Base-by-base conservation (phyloP, 2,113 vertebrate species). In the Sphaerodactylus townsendi region DNA sequence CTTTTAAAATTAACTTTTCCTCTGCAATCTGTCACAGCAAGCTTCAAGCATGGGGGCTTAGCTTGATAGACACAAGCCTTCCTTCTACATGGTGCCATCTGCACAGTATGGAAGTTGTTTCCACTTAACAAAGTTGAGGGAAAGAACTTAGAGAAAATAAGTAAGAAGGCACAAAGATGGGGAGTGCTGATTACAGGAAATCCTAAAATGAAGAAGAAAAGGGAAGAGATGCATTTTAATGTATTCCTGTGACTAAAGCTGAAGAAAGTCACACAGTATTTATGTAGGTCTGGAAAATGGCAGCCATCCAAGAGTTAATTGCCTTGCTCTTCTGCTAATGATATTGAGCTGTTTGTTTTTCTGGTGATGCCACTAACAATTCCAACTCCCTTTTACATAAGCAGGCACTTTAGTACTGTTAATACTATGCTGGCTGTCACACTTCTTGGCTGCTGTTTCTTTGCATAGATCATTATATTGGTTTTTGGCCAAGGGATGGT, bases 381-480 rank as follows among this genome's bases (percentile, higher is more conserved):
- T 46, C 74, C 83, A 86, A 89, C 74, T 81, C 82, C 86, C 30
- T 46, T 2, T 83, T 90, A 78, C 82, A 80, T 86, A 88, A 88
- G 80, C 91, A 91, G 77, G 74, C 76, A 39, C 79, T 82, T 90
- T 92, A 84, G 83, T 44, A 37, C 53, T 81, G 50, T 76, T 93
- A 91, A 87, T 88, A 74, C n/a, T 5, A 1, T 37, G 71, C 85
- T 93, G 93, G 93, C 91, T n/a, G 65, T 85, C 81, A 80, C 53
- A 41, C n/a, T 72, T 89, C 77, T 92, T 92, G 90, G 91, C 92
- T 87, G 77, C 77, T 82, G 78, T 87, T 85, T 74, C 83, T 91
- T 86, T 92, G 82, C 86, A 82, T 41, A 76, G 87, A 88, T 91
- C 62, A 44, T 88, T 90, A 69, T 73, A 82, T 17, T 81, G 85